These are phyloP conservation scores for Anoura caudifer DNA, from an alignment of 2,113 vertebrate species.

Conservation along the genomic window DNA sequence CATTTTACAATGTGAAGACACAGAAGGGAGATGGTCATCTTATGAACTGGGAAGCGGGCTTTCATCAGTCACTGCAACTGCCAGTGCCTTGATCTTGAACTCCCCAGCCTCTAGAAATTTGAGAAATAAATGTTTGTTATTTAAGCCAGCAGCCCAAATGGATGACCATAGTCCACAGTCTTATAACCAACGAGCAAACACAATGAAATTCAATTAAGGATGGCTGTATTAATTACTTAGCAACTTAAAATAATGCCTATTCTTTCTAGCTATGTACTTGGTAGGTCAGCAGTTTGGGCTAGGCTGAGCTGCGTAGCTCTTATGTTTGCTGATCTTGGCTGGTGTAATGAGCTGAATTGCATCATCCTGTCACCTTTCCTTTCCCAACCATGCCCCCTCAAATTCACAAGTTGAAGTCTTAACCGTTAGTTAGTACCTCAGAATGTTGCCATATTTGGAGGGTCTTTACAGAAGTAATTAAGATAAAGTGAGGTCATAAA, in stretches of 20 bases:
- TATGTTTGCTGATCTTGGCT: not conserved
- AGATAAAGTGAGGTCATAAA: not conserved
- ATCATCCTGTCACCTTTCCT: no score
- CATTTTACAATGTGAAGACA: not conserved
- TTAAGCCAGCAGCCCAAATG: not conserved
- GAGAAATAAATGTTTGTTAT: not conserved
- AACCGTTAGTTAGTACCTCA: not conserved
- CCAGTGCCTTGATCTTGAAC: not conserved
- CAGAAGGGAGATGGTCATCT: not conserved
- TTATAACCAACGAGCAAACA: not conserved
- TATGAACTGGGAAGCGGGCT: not conserved
- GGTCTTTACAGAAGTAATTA: not conserved
- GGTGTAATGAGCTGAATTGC: not conserved
- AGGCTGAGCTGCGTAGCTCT: not conserved
- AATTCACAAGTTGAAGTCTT: not conserved
- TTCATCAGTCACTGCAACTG: not conserved
- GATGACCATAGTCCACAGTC: not conserved
- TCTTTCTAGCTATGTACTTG: not conserved
- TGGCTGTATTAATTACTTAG: not conserved
- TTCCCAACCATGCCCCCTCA: rapidly evolving
- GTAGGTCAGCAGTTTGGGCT: not conserved
- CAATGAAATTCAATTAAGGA: not conserved
- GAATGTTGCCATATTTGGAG: not conserved
- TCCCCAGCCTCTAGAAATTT: not conserved
- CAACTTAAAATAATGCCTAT: not conserved